Conservation (phyloP, 2,113 vertebrate genomes). For the Serinus canaria region DNA sequence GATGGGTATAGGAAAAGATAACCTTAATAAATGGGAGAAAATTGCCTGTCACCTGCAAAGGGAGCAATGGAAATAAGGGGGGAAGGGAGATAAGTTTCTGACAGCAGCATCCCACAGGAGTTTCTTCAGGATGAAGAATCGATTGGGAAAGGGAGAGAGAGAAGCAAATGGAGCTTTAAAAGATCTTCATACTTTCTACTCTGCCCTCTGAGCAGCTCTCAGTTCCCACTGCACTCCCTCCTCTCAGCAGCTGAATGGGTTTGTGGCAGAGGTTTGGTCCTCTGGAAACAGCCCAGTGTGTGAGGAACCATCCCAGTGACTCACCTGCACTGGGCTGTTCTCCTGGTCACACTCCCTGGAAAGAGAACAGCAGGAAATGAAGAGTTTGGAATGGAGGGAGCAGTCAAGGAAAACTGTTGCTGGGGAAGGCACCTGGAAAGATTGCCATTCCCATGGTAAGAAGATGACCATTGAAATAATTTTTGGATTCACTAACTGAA, state of each 20-base stretch:
- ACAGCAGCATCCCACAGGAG: neutral
- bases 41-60: neutral
- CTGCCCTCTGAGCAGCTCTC: neutral
- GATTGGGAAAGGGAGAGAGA: neutral
- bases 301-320: neutral
- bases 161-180: neutral
- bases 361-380: neutral
- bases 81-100: neutral
- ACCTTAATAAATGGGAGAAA: constrained; percentile 8
- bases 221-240: neutral
- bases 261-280: neutral
- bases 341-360: neutral
- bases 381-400: neutral
- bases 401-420: neutral
- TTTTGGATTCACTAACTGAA: neutral
- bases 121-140: neutral
- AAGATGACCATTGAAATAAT: neutral
- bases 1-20: neutral
- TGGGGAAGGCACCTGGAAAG: neutral
- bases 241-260: neutral
- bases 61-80: neutral
- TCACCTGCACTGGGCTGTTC: neutral
- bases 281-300: neutral
- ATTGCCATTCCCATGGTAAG: neutral
- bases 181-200: neutral